Evolutionary conservation across 2,113 vertebrate species (phyloP).

Genomic region (Chloebia gouldiae): DNA sequence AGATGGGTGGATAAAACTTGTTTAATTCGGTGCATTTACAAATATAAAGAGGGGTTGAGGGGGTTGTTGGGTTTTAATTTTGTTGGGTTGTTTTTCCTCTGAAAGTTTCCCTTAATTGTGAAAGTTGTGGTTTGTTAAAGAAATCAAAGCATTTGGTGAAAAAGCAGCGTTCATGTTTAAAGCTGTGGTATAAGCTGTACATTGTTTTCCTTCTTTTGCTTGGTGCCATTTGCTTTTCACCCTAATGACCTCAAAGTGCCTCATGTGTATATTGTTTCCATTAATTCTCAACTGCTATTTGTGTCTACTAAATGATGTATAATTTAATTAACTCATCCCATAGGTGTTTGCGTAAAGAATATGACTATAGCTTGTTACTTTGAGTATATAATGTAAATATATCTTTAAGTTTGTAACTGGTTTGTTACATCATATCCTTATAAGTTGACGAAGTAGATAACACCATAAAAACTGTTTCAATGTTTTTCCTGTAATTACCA

Average conservation of each 20-base stretch:
- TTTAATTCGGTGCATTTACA: conserved; percentile 81
- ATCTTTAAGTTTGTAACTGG: conserved; percentile 91
- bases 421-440: conserved; percentile 91
- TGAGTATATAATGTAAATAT: conserved; percentile 96
- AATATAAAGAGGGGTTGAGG: conserved; percentile 12
- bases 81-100: neutral
- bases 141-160: conserved; percentile 69
- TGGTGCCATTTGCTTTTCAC: conserved; percentile 82
- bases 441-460: conserved; percentile 91
- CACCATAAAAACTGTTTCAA: conserved; percentile 90
- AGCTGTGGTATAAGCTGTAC: conserved; percentile 82
- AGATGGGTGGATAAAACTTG: conserved; percentile 75
- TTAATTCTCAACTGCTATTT: conserved; percentile 82
- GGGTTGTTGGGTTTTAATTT: neutral
- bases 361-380: conserved; percentile 88
- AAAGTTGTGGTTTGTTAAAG: conserved; percentile 73
- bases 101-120: conserved; percentile 77
- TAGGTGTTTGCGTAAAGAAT: conserved; percentile 84
- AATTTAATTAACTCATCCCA: conserved; percentile 87
- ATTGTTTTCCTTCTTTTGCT: conserved; percentile 73
- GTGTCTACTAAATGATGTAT: conserved; percentile 87
- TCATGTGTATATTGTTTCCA: conserved; percentile 89
- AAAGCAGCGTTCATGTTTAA: conserved; percentile 80
- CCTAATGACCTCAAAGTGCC: conserved; percentile 91
- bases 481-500: conserved; percentile 70